Base-by-base conservation (phyloP, 2,113 vertebrate species). In the Coptodon rendalli region DNA sequence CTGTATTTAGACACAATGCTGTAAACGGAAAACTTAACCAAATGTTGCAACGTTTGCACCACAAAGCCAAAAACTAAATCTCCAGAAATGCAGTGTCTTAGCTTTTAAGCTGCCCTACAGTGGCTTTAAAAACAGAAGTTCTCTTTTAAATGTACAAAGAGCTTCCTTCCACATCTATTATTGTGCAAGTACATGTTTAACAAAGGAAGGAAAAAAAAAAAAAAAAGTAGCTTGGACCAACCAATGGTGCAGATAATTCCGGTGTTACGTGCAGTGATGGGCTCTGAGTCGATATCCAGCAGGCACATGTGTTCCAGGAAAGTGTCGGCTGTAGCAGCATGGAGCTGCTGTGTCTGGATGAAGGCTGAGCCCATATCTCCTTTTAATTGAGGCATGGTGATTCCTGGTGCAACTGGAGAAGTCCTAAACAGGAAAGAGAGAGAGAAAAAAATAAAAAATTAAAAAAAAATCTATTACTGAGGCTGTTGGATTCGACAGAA, bases 231-330 rank as follows among this genome's bases (percentile, higher is more conserved):
- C 0, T 8, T 29, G 12, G 10, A 89, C 98, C 31, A 93, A 99
- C 99, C 99, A 0, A 99, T 99, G 90, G 99, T 99, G 92, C 99
- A 99, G 94, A 99, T 99, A 96, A 99, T 99, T 93, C 98, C 98
- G 0, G 99, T 99, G 96, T 99, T 99, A 16, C 99, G 97, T 2
- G 99, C 98, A 0, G 96, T 98, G 93, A 97, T 98, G 63, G 98
- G 98, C 54, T 97, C 96, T 0, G 98, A 99, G 94, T 99, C 99
- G 0, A 99, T 99, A 96, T 99, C 99, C 94, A 99, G 93, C 86
- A 98, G 97, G 94, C 99, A 99, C 97, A 99, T 93, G 93, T 99
- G 99, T 88, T 99, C 98, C 94, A 99, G 94, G 93, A 99, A 99
- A 6, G 98, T 99, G 96, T 99, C 99, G 0, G 99, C 99, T 96